Evolutionary conservation across 2,888 invertebrate genomes (phyloP), one percentile per base, ranked within the genome.

Genomic region (Marasmarcha lunaedactyla): DNA sequence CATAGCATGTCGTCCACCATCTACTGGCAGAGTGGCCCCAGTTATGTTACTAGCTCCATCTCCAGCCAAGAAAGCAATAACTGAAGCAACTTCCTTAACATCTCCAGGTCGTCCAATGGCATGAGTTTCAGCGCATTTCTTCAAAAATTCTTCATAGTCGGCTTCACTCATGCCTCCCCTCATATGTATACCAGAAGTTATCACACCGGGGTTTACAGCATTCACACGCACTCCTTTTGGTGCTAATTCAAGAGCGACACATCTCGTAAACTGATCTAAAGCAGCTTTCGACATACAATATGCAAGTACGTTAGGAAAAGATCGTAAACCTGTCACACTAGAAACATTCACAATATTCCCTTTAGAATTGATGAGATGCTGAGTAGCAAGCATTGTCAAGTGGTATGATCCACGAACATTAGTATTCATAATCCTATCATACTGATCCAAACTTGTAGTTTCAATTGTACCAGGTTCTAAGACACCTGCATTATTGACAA

Each of bases 251-350:
- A 98, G 70, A 5, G 98, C 95, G 2, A 90, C 85, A 63, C 96
- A 96, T 60, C 91, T 87, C 0, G 98, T 98, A 50, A 98, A 90
- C 63, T 98, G 97, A 77, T 98, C 98, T 5, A 98, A 69, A 3
- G 96, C 95, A 33, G 95, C 86, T 83, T 98, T 98, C 4, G 95
- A 95, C 86, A 98, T 90, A 55, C 90, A 90, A 66, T 98, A 98
- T 0, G 95, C 90, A 39, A 97, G 70, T n/a, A 95, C 89, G 39
- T 92, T 91, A 0, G 96, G 90, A 59, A 97, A 97, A 45, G 97
- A 88, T 63, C 96, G 85, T 15, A 94, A 62, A 6, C 97, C 98
- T 54, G 90, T 91, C 0, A 97, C 94, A 65, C 96, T 96, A 1
- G 97, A 97, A 0, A 98, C 92, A 66, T 97, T 98, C 0, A 98